A percentile compares a stretch with the other conserved stretches of the same genome.
Conservation (phyloP, 2,888 invertebrate genomes). For the Pteria penguin region DNA sequence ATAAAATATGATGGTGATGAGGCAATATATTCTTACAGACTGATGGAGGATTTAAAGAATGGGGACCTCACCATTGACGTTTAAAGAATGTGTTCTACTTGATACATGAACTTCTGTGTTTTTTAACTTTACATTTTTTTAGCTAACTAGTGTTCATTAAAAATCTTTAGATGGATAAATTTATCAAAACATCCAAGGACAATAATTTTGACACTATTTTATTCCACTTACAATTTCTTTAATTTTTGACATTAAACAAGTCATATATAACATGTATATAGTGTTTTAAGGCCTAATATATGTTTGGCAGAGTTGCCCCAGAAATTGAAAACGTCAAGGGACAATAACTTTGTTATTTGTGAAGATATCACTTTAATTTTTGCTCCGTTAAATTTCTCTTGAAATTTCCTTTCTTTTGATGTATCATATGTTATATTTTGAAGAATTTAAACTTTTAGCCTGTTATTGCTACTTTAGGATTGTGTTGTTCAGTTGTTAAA, state of each 20-base stretch:
- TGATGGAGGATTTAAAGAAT: conserved; percentile 10
- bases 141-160: too few species aligned
- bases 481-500: too few species aligned
- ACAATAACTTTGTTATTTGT: too few species aligned
- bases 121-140: too few species aligned
- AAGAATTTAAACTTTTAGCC: not conserved
- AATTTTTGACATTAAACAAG: too few species aligned
- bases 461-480: not conserved
- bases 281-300: not conserved
- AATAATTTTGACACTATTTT: not conserved
- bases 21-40: conserved; percentile 9
- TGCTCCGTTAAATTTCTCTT: not conserved
- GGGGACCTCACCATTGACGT: conserved; percentile 2
- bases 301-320: not conserved
- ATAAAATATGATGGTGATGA: conserved; percentile 6
- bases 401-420: not conserved
- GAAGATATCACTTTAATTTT: not conserved
- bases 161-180: too few species aligned
- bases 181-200: too few species aligned
- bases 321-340: not conserved
- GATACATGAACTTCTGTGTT: too few species aligned
- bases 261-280: too few species aligned
- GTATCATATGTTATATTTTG: not conserved
- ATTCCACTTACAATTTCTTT: not conserved
- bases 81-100: too few species aligned